phyloP scores from a whole-genome alignment of 2,113 vertebrate species.

The Macquaria australasica region DNA sequence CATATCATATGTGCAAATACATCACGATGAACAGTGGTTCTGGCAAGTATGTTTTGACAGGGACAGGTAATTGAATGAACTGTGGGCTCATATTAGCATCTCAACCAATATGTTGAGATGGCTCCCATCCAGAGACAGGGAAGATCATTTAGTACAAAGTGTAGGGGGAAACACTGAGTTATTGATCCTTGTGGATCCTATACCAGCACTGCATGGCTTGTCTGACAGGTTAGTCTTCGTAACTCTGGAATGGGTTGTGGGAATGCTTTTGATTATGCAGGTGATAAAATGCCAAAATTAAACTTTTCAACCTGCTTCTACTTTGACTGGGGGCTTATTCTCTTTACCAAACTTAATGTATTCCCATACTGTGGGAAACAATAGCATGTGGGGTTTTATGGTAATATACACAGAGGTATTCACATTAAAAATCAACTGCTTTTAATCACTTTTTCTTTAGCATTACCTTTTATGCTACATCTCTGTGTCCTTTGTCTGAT shows the following conservation, averaged over 20 bases:
- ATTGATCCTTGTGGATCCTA: not conserved
- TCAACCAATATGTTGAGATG: constrained; percentile 24
- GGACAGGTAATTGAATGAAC: constrained; percentile 49
- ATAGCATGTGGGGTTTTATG: not conserved
- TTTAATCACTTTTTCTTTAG: not conserved
- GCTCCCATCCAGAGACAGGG: not conserved
- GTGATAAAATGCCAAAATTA: not conserved
- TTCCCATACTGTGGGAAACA: not conserved
- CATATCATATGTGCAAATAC: constrained; percentile 63
- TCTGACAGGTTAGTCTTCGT: not conserved
- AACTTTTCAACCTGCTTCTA: not conserved
- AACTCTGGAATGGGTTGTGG: not conserved
- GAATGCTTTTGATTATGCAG: not conserved
- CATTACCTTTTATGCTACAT: not conserved
- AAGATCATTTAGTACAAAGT: not conserved
- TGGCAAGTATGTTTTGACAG: constrained; percentile 54
- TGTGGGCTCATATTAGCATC: constrained; percentile 33
- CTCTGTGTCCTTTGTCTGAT: not conserved
- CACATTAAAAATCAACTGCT: not conserved
- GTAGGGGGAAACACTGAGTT: not conserved
- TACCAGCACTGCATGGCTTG: not conserved
- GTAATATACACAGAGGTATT: not conserved
- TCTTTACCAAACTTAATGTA: not conserved
- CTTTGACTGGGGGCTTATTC: not conserved
- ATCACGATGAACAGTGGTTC: constrained; percentile 38